phyloP scores from a whole-genome alignment of 2,888 invertebrate genomes.

The Andrena minutula region DNA sequence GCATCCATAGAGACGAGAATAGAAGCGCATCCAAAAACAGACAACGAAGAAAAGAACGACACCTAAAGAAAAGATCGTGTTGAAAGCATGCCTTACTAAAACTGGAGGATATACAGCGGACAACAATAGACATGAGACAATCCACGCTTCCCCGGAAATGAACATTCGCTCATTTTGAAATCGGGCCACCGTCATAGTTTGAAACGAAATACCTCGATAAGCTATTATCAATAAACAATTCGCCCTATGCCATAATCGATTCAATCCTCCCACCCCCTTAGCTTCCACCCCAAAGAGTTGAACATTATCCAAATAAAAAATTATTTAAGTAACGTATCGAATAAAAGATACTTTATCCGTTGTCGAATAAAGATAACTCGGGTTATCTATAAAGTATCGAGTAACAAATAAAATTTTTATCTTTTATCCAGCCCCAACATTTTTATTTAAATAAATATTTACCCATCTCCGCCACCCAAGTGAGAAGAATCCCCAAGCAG shows the following conservation, averaged over 20 bases:
- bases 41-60: neutral
- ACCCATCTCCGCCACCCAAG: neutral
- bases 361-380: too few relatives aligned
- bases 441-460: neutral
- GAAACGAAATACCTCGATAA: slow-evolving; percentile 8
- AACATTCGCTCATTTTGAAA: slow-evolving; percentile 5
- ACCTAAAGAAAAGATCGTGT: neutral
- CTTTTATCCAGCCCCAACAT: too few relatives aligned
- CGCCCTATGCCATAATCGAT: neutral
- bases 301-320: too few relatives aligned
- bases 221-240: slow-evolving; percentile 12
- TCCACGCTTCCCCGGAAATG: slow-evolving; percentile 7
- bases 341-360: too few relatives aligned
- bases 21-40: neutral
- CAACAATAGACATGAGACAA: neutral
- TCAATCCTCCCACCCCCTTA: neutral
- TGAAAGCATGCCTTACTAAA: neutral
- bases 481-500: neutral
- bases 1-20: too few relatives aligned
- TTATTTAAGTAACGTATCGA: too few relatives aligned
- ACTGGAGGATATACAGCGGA: neutral
- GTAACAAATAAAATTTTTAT: too few relatives aligned
- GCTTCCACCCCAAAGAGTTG: neutral
- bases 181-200: neutral
- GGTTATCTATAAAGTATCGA: neutral